phyloP scores from a whole-genome alignment of 2,888 invertebrate genomes.

The Orthosia gracilis region DNA sequence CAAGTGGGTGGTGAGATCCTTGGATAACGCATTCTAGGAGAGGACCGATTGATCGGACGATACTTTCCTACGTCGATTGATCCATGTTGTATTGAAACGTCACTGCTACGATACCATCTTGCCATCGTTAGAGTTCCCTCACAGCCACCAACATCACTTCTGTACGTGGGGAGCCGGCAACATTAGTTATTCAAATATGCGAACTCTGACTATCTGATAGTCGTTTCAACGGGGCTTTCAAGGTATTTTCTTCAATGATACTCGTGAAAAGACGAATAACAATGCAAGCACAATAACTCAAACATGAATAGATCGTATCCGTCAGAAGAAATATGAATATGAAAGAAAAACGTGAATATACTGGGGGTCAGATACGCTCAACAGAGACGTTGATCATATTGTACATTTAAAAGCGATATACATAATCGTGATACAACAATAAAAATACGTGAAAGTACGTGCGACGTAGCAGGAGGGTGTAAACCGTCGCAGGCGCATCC shows the following conservation, averaged over 20 bases:
- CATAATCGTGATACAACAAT: slow-evolving; percentile 84
- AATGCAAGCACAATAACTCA: slow-evolving; percentile 79
- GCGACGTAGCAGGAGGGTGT: slow-evolving; percentile 74
- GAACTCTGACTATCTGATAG: slow-evolving; percentile 84
- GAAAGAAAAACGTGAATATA: slow-evolving; percentile 67
- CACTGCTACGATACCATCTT: slow-evolving; percentile 85
- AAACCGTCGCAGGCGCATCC: slow-evolving; percentile 81
- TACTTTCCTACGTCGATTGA: slow-evolving; percentile 81
- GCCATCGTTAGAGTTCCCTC: slow-evolving; percentile 84
- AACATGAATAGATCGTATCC: slow-evolving; percentile 71
- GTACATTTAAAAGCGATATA: slow-evolving; percentile 74
- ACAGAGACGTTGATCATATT: slow-evolving; percentile 76
- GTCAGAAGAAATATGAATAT: slow-evolving; percentile 73
- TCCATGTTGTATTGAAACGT: slow-evolving; percentile 90
- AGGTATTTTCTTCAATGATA: slow-evolving; percentile 79
- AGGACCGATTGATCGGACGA: slow-evolving; percentile 77
- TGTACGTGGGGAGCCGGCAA: slow-evolving; percentile 75
- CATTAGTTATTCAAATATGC: slow-evolving; percentile 90
- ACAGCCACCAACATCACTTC: slow-evolving; percentile 74
- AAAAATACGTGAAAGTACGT: slow-evolving; percentile 64
- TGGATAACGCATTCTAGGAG: slow-evolving; percentile 72
- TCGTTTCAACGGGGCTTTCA: slow-evolving; percentile 75
- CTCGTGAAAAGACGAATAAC: slow-evolving; percentile 79
- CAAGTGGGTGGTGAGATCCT: slow-evolving; percentile 73
- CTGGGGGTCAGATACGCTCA: slow-evolving; percentile 70